phyloP scores from a whole-genome alignment of 1,140 invertebrate species.

The Diabrotica virgifera region DNA sequence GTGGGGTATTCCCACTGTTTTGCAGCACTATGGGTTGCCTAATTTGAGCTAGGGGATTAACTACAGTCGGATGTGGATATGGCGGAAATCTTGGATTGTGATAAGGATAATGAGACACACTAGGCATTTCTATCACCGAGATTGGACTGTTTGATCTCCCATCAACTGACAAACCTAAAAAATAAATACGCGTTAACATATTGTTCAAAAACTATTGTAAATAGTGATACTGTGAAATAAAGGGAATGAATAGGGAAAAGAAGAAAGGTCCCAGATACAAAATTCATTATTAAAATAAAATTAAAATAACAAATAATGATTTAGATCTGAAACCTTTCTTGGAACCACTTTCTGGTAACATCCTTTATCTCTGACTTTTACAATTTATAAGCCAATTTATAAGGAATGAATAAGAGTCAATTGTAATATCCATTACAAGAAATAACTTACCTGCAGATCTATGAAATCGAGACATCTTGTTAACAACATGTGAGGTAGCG shows the following conservation, averaged over 20 bases:
- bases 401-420: neutral
- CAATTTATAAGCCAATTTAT: too few species aligned
- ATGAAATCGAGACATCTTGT: slow-evolving; percentile 91
- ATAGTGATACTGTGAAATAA: neutral
- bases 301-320: too few species aligned
- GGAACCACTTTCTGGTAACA: too few species aligned
- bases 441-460: slow-evolving; percentile 70
- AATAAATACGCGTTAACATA: neutral
- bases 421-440: too few species aligned
- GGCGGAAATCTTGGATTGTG: slow-evolving; percentile 86
- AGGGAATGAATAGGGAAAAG: neutral
- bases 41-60: slow-evolving; percentile 81
- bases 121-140: slow-evolving; percentile 50
- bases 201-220: neutral
- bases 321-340: too few species aligned
- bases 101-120: slow-evolving; percentile 66
- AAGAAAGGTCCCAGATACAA: too few species aligned
- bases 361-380: too few species aligned
- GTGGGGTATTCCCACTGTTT: slow-evolving; percentile 39
- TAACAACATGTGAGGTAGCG: slow-evolving; percentile 88
- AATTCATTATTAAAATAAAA: too few species aligned
- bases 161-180: slow-evolving; percentile 64
- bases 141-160: slow-evolving; percentile 73
- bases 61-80: slow-evolving; percentile 77
- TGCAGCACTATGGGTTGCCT: slow-evolving; percentile 64